Base-by-base conservation (phyloP, 2,797 vertebrate species). In the Gephyroberyx darwinii region DNA sequence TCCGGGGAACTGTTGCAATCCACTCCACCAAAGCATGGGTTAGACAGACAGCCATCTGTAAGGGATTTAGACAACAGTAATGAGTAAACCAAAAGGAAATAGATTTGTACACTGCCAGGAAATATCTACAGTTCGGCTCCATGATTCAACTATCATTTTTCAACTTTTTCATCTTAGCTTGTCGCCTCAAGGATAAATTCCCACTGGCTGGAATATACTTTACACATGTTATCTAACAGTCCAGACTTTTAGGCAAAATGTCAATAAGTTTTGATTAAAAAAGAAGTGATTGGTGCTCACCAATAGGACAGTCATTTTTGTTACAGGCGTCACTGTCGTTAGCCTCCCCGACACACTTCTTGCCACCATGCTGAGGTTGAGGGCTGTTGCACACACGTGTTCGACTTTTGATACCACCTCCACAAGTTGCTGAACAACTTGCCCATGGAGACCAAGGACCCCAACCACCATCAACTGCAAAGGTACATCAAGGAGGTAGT, bases 381-480 rank as follows among this genome's bases (percentile, higher is more conserved):
- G 98, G 98, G 68, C 96, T 98, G 88, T 99, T 98, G 82, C 97
- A 99, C 71, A 94, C 92, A 0, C 95, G 95, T 0, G 92, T 93
- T 3, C 97, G 92, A 71, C 95, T 95, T 53, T 93, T 95, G 62
- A 96, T 82, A 22, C 98, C 98, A 10, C 97, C 97, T 1, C 94
- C 96, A 37, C 98, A 99, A 50, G 96, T 96, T 53, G 94, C 93
- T 0, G 96, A 95, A 83, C 97, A 99, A 60, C 93, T 90, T 3
- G 97, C 98, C 97, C 97, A 99, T 0, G 97, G 98, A 62, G 97
- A 98, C 97, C 97, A 99, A 1, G 97, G 97, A 68, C 98, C 96
- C 97, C 97, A 99, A 74, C 93, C 94, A 7, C 98, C 98, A 2
- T 99, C 95, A 16, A 99, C 98, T 99, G 73, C 17, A 76, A 86